Conservation (phyloP, 2,888 invertebrate species). For the Aphodius granarius region DNA sequence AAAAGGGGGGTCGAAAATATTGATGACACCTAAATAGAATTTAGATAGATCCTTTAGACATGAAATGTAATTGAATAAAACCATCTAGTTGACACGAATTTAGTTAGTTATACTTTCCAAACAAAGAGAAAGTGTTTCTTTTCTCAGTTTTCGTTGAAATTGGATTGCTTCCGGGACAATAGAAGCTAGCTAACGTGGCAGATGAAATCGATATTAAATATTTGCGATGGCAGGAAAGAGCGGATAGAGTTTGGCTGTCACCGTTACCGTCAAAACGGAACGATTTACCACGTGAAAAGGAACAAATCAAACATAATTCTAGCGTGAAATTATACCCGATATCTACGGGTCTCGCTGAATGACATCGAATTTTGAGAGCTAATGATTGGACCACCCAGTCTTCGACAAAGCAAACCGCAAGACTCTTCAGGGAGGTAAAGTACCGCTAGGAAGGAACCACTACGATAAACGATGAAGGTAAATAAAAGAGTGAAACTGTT, state of each 20-base stretch:
- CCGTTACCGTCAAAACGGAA: not conserved
- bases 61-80: not conserved
- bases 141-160: not conserved
- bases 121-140: not conserved
- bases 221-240: not conserved
- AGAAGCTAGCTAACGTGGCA: not conserved
- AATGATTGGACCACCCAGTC: not conserved
- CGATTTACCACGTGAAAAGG: not conserved
- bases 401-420: not conserved
- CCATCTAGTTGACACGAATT: too few relatives aligned
- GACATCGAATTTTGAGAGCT: not conserved
- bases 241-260: not conserved
- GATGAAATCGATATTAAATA: not conserved
- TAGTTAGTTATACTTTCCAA: not conserved
- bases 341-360: not conserved
- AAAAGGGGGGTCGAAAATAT: not conserved
- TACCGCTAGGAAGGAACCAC: not conserved
- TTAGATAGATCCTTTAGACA: not conserved
- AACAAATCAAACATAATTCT: not conserved
- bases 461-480: not conserved
- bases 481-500: not conserved
- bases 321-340: not conserved
- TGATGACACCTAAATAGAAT: not conserved
- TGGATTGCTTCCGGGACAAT: not conserved
- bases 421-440: not conserved